Conservation (phyloP, 2,888 invertebrate genomes). For the Meghimatium bilineatum region DNA sequence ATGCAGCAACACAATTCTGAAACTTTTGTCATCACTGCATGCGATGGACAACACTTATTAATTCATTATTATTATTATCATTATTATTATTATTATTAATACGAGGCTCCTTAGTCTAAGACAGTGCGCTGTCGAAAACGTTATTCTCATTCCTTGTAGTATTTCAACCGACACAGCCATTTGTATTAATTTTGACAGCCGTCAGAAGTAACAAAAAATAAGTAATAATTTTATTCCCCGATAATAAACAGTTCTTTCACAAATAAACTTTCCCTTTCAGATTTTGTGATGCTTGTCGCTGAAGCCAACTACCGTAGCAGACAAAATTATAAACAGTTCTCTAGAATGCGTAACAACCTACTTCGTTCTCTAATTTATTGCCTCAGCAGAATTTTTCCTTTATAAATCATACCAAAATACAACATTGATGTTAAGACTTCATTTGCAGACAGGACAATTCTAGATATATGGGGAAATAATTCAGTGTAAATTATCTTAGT, state of each 20-base stretch:
- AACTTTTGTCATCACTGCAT: too few species aligned
- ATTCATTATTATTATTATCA: too few species aligned
- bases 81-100: too few species aligned
- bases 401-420: not conserved
- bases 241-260: not conserved
- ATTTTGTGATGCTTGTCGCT: not conserved
- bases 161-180: too few species aligned
- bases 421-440: not conserved
- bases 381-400: not conserved
- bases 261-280: not conserved
- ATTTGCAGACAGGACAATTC: not conserved
- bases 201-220: not conserved
- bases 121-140: too few species aligned
- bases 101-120: too few species aligned
- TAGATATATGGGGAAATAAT: not conserved
- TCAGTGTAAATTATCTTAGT: not conserved
- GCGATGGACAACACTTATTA: too few species aligned
- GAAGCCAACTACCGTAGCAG: not conserved
- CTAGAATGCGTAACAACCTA: not conserved
- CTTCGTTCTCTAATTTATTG: conserved; percentile 1
- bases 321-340: not conserved
- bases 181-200: too few species aligned
- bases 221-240: not conserved
- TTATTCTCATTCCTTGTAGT: too few species aligned
- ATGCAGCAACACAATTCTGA: too few species aligned